These are phyloP conservation scores for Tillus elongatus DNA, from an alignment of 2,888 invertebrate genomes.

Conservation along the genomic window DNA sequence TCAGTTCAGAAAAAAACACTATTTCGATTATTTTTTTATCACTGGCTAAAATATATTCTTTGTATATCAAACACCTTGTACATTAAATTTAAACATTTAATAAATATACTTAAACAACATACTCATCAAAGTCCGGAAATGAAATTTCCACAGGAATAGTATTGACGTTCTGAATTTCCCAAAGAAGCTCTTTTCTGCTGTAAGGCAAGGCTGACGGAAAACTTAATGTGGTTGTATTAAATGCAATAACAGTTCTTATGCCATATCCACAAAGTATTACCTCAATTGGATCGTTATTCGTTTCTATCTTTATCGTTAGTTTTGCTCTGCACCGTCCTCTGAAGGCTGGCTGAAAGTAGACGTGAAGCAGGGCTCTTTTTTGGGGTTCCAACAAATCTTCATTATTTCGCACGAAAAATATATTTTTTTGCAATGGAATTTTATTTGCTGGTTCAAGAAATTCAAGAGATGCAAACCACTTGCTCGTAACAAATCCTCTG, in stretches of 20 bases:
- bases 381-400: conserved; percentile 2
- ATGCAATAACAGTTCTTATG: background rate
- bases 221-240: background rate
- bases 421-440: background rate
- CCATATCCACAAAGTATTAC: background rate
- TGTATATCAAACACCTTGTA: too few relatives aligned
- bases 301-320: background rate
- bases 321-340: background rate
- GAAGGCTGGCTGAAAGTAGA: background rate
- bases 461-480: background rate
- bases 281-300: background rate
- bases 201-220: background rate
- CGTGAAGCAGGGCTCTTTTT: background rate
- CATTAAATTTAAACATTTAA: background rate
- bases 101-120: background rate
- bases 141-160: background rate
- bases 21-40: too few relatives aligned
- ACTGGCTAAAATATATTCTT: too few relatives aligned
- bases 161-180: background rate
- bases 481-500: background rate
- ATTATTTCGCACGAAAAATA: background rate
- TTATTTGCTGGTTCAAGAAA: background rate
- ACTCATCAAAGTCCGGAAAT: background rate
- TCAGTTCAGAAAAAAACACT: too few relatives aligned
- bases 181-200: background rate